phyloP scores from a whole-genome alignment of 2,888 invertebrate genomes.

The Myopa tessellatipennis region DNA sequence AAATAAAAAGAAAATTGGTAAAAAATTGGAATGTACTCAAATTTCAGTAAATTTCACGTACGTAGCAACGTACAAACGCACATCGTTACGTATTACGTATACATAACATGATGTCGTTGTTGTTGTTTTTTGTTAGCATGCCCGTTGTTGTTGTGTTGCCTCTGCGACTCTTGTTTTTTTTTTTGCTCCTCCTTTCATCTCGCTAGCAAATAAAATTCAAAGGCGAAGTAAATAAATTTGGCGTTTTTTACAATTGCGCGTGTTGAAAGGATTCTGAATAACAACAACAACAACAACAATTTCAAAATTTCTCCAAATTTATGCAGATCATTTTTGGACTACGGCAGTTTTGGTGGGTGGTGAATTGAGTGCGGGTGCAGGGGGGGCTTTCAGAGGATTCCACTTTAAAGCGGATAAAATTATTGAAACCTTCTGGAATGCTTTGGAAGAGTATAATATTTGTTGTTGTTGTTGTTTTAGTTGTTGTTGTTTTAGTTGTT shows the following conservation, averaged over 20 bases:
- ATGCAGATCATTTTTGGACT: conserved; percentile 28
- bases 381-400: neutral
- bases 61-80: neutral
- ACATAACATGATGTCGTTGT: neutral
- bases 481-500: neutral
- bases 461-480: conserved; percentile 8
- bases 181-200: neutral
- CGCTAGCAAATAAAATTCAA: conserved; percentile 26
- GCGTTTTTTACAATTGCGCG: neutral
- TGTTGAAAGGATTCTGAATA: conserved; percentile 23
- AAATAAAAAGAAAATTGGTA: conserved; percentile 23
- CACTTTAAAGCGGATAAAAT: conserved; percentile 12
- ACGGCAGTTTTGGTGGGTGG: neutral
- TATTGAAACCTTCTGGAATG: conserved; percentile 22
- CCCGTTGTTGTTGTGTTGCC: conserved; percentile 1
- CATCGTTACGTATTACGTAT: neutral
- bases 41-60: conserved; percentile 5
- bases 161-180: neutral
- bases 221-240: conserved; percentile 29
- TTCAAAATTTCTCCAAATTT: conserved; percentile 24
- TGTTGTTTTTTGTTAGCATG: neutral
- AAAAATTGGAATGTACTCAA: conserved; percentile 19
- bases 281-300: conserved; percentile 1
- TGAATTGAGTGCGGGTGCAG: neutral
- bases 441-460: neutral